Base-by-base conservation (phyloP, 2,113 vertebrate genomes). In the Myanophis thanlyinensis region DNA sequence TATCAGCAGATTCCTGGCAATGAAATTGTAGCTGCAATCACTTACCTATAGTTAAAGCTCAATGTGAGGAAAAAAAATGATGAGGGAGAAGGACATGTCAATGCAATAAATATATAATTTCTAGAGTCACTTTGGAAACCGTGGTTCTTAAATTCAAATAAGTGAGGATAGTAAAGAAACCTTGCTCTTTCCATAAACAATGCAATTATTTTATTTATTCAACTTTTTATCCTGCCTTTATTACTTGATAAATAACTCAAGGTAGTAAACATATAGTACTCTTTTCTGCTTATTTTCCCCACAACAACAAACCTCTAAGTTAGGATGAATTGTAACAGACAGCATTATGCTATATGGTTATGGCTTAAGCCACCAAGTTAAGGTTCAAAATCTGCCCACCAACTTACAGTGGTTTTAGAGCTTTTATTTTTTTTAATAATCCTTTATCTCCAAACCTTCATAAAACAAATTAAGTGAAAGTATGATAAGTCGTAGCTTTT, bases 391-490 rank as follows among this genome's bases (percentile, higher is more conserved):
- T 20, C 73, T 44, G 44, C 9, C 3, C 18, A 44, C 23, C 44
- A 51, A 20, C 12, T 25, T n/a, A 10, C 8, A 67, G 2, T 23
- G 23, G 23, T 90, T 40, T 52, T 40, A 35, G 23, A 25, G n/a
- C 13, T 27, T 23, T 90, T 85, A 59, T 20, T 87, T 59, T 85
- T 85, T 10, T 40, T 0, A 47, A 27, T 86, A 54, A 27, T 47
- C 40, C 22, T 54, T 15, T 46, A 22, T 48, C 25, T 52, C 85
- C 46, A 67, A 52, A 73, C 8, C 25, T 8, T 40, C 52, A 23
- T 92, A 53, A 94, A 92, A 22, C 73, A 80, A 80, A 8, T 85
- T 49, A 93, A 88, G 8, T 91, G 73, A 87, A 95, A 92, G 90
- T 73, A 73, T 51, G 46, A 87, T 22, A 87, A 20, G 44, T 62